Base-by-base conservation (phyloP, 2,797 vertebrate species). In the Xyrichtys novacula region DNA sequence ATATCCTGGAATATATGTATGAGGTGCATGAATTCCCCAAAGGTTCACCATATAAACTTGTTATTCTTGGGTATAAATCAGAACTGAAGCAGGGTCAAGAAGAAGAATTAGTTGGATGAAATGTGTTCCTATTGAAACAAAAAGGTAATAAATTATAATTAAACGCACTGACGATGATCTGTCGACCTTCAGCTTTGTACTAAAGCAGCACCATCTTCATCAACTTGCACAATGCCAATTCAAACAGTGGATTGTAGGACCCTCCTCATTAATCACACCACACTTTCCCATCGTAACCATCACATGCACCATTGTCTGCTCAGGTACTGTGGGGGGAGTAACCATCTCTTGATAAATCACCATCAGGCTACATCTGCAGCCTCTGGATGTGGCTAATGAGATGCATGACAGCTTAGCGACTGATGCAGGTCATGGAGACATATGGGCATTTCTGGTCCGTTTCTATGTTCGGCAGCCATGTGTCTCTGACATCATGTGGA, bases 341-440 rank as follows among this genome's bases (percentile, higher is more conserved):
- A 25, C 22, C 31, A 28, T 31, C 6, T 10, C 64, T 68, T 88
- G 85, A 90, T 86, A 78, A 85, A 88, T 65, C 71, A 77, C 60
- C 58, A 40, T 29, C 20, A 57, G 49, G 48, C 44, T 68, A 59
- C 46, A 61, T 65, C 65, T 60, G 72, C 73, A 64, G 81, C 53
- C 55, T 66, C 56, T 69, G 62, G 44, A 69, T 46, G 53, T 55
- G 36, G 75, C 65, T 92, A 92, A 92, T 91, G 81, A 89, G 86
- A 89, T 84, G 82, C 64, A 3, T 48, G 76, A 84, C 56, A 71
- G 75, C 17, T 7, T 22, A 36, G 48, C 59, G 75, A 87, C 88
- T 74, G 80, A 89, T 91, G 47, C 77, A 71, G 91, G 88, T 78
- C 87, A 85, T 58, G 49, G 78, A 89, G 89, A 91, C 67, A 67